These are phyloP conservation scores for Lytechinus pictus DNA, from an alignment of 35 echinoderm and acorn worm species.

Conservation along the genomic window DNA sequence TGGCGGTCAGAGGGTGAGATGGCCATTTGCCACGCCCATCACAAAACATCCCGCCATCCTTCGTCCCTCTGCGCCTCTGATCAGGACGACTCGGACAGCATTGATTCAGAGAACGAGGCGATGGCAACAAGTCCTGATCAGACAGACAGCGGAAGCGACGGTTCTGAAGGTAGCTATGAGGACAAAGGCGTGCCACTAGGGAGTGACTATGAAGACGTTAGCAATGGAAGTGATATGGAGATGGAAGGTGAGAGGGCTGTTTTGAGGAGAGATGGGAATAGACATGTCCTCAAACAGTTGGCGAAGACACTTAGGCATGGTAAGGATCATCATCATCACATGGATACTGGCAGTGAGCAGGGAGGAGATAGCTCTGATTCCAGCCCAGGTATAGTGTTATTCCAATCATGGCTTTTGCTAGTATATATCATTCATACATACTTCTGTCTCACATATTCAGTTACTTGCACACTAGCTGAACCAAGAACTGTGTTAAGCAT, in stretches of 20 bases:
- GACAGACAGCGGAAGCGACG: conserved; percentile 73
- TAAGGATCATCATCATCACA: conserved; percentile 7
- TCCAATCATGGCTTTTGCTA: not conserved
- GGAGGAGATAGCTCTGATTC: conserved; percentile 45
- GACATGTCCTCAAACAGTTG: conserved; percentile 34
- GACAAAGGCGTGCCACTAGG: conserved; percentile 59
- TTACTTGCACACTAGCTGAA: no score
- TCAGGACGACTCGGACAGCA: conserved; percentile 73
- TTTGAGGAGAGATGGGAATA: conserved; percentile 27
- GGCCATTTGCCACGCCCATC: conserved; percentile 31
- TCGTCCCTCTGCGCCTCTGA: conserved; percentile 43
- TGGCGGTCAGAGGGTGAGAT: conserved; percentile 43
- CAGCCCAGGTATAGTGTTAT: not conserved
- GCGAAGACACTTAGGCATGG: conserved; percentile 16
- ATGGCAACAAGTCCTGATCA: conserved; percentile 75
- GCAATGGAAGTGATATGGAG: conserved; percentile 44
- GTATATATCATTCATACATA: not conserved
- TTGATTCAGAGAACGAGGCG: conserved; percentile 79
- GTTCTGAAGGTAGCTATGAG: conserved; percentile 65
- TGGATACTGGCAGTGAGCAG: conserved; percentile 10
- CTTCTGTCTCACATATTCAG: no score
- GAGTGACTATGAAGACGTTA: conserved; percentile 73
- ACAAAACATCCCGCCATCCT: conserved; percentile 24
- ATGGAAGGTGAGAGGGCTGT: conserved; percentile 55
- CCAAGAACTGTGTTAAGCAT: no score